phyloP scores from a whole-genome alignment of 2,797 vertebrate species.

The Decapterus maruadsi region DNA sequence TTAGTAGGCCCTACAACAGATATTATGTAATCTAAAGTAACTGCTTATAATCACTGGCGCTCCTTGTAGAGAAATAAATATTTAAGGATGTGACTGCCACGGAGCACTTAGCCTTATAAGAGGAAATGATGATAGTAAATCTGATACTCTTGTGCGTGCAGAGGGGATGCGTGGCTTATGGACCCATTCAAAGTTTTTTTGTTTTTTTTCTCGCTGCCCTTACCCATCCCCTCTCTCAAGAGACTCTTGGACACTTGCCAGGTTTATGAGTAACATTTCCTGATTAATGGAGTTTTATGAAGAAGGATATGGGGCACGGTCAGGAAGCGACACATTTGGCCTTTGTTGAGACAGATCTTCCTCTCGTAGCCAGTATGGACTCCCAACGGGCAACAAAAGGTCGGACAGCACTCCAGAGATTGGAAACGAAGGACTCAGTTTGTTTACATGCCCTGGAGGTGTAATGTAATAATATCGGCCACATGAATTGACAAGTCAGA shows the following conservation, averaged over 20 bases:
- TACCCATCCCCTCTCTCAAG: slow-evolving; percentile 21
- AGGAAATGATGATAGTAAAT: slow-evolving; percentile 43
- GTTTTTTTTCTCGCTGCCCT: slow-evolving; percentile 5
- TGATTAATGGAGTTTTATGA: slow-evolving; percentile 51
- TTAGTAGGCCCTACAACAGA: slow-evolving; percentile 1
- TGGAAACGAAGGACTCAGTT: slow-evolving; percentile 46
- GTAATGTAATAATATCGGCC: slow-evolving; percentile 36
- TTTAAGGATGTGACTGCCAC: slow-evolving; percentile 28
- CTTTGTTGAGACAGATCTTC: slow-evolving; percentile 73
- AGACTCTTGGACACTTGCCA: slow-evolving; percentile 41
- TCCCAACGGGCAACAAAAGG: slow-evolving; percentile 47
- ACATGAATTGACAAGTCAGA: slow-evolving; percentile 26
- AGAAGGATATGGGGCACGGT: slow-evolving; percentile 54
- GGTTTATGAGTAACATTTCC: slow-evolving; percentile 47
- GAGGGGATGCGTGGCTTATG: slow-evolving; percentile 40
- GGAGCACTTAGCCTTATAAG: slow-evolving; percentile 15
- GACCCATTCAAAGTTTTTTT: slow-evolving; percentile 24
- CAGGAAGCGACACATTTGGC: slow-evolving; percentile 75
- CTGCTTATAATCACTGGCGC: background rate
- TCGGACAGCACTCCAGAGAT: slow-evolving; percentile 50
- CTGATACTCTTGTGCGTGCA: slow-evolving; percentile 23
- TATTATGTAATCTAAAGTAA: slow-evolving; percentile 43
- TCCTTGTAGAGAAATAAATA: slow-evolving; percentile 32
- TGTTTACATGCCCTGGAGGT: slow-evolving; percentile 62
- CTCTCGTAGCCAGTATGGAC: slow-evolving; percentile 52